These are phyloP conservation scores for Sebastes matsubarae DNA, from an alignment of 2,797 vertebrate genomes.

Conservation along the genomic window DNA sequence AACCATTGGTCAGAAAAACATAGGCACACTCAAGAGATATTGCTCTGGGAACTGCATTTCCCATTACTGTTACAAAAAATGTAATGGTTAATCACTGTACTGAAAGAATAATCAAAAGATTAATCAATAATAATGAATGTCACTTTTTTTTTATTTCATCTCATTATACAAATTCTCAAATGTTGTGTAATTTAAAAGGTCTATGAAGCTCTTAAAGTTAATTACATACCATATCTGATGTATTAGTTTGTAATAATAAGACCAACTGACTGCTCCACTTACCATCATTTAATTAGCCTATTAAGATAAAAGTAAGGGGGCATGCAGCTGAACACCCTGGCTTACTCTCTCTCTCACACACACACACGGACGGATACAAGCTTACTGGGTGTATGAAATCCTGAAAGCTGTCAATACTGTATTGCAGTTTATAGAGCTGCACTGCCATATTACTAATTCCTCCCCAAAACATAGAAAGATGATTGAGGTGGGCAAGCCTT, in stretches of 20 bases:
- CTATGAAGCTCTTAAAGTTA: conserved; percentile 32
- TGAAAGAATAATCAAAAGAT: not conserved
- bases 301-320: conserved; percentile 44
- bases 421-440: not conserved
- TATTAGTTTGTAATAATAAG: conserved; percentile 44
- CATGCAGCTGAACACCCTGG: conserved; percentile 9
- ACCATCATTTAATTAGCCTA: conserved; percentile 54
- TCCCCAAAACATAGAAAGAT: not conserved
- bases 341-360: not conserved
- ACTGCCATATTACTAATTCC: not conserved
- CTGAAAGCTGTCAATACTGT: not conserved
- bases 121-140: not conserved
- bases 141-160: not conserved
- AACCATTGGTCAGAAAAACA: not conserved
- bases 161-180: conserved; percentile 17
- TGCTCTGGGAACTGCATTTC: not conserved
- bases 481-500: not conserved
- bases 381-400: not conserved
- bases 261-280: conserved; percentile 35
- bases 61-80: not conserved
- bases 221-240: conserved; percentile 40
- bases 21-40: not conserved
- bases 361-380: not conserved
- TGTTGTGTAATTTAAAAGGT: conserved; percentile 18
- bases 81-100: not conserved